These are phyloP conservation scores for Agraylea sexmaculata DNA, from an alignment of 1,140 invertebrate species.

Conservation along the genomic window DNA sequence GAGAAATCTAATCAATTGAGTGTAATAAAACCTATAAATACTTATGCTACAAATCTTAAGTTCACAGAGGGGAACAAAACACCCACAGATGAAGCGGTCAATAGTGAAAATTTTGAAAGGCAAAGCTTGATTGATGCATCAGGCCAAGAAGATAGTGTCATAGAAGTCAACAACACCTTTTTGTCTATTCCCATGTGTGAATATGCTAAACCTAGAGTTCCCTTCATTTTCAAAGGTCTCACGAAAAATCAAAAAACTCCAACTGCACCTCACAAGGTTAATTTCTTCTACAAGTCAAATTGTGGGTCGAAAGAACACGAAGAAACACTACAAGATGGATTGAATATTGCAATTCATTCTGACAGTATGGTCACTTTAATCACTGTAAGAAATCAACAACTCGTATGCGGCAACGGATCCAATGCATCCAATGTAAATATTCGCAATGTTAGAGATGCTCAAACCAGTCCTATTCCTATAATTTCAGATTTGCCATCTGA, in stretches of 20 bases:
- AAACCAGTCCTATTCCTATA: constrained; percentile 9
- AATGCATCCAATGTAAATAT: constrained; percentile 4
- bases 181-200: too few species aligned
- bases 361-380: constrained; percentile 9
- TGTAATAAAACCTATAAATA: too few species aligned
- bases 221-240: constrained; percentile 1
- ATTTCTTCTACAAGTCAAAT: constrained; percentile 13
- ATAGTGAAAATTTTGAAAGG: not conserved
- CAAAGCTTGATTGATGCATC: not conserved
- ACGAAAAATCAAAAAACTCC: not conserved
- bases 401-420: constrained; percentile 1
- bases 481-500: not conserved
- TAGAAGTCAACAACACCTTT: too few species aligned
- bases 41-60: too few species aligned
- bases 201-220: too few species aligned
- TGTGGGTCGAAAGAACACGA: constrained; percentile 5
- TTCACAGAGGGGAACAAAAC: too few species aligned
- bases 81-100: too few species aligned
- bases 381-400: constrained; percentile 8
- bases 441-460: constrained; percentile 8
- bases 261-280: constrained; percentile 2
- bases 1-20: too few species aligned
- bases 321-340: constrained; percentile 6
- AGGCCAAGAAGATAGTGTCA: not conserved
- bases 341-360: constrained; percentile 9